Evolutionary conservation across 2,888 invertebrate genomes (phyloP), one percentile per base, ranked within the genome.

Genomic region (Ophonus ardosiacus): DNA sequence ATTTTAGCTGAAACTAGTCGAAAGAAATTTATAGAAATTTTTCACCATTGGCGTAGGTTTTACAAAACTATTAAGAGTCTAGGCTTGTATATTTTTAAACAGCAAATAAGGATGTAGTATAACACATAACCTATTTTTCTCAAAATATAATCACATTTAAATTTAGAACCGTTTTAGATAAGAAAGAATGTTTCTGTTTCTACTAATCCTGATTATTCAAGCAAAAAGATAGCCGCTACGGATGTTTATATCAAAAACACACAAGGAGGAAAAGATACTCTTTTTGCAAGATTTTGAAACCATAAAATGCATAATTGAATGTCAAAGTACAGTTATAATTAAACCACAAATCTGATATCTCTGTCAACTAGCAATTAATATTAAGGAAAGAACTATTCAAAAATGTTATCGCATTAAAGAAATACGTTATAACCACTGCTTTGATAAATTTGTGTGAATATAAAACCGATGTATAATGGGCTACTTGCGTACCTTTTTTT

Each of bases 141-240:
- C 59, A 17, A 10, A 51, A 51, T 51, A 13, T 10, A 51, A 51
- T 59, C 59, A 18, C 10, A 63, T 63, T 63, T 63, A 63, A 7
- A 63, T 63, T 63, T 63, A 63, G 63, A 74, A 74, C 15, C 71
- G 18, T 43, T 74, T 43, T 15, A 51, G 71, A 74, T 74, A 74
- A 71, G 71, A 71, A 74, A 74, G n/a, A 43, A 43, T 74, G 71
- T 74, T 71, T 17, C 8, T 63, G 43, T 40, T 65, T 40, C 15
- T 40, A 40, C 40, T n/a, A 40, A 68, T 40, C 31, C 31, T n/a
- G 68, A 68, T 68, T 40, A 68, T 40, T 63, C 24, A 68, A 68
- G 15, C 13, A 43, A 43, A 74, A 74, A 71, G 40, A 71, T 71
- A 71, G 38, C 15, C 40, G 0, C 5, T 6, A 5, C 71, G 71